Conservation (phyloP, 2,113 vertebrate species). For the Mandrillus leucophaeus region DNA sequence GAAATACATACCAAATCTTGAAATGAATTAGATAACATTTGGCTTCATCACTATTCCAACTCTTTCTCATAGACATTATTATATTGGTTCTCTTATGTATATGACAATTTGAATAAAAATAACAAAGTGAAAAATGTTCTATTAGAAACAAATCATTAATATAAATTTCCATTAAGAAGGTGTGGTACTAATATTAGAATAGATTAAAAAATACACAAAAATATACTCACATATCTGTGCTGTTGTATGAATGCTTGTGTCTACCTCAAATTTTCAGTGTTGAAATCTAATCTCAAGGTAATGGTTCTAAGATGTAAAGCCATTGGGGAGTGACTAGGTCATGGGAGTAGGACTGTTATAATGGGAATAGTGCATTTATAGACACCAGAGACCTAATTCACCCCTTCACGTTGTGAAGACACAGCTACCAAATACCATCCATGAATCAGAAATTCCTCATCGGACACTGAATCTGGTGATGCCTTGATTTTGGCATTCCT, state of each 20-base stretch:
- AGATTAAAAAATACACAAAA: background rate
- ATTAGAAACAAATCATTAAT: background rate
- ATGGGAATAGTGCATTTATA: rapidly evolving
- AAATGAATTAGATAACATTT: background rate
- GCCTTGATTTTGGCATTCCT: background rate
- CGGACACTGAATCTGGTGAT: background rate
- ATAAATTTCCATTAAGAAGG: background rate
- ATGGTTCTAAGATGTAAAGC: background rate
- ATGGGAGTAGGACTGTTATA: background rate
- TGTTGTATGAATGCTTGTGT: background rate
- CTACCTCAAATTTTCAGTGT: background rate
- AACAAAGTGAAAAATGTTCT: background rate
- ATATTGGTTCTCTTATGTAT: background rate
- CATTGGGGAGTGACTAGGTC: background rate
- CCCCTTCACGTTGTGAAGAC: background rate
- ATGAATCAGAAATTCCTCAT: background rate
- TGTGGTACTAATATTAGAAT: background rate
- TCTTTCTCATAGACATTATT: background rate
- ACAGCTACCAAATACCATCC: background rate
- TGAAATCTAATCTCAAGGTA: background rate
- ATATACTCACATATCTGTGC: background rate
- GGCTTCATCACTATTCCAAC: background rate
- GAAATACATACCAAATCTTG: background rate
- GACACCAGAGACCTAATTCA: background rate
- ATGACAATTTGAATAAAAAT: background rate